Evolutionary conservation across 30 jellyfish, hydroid and myxozoan genomes (phyloP).

Genomic region (Aurelia sp.): DNA sequence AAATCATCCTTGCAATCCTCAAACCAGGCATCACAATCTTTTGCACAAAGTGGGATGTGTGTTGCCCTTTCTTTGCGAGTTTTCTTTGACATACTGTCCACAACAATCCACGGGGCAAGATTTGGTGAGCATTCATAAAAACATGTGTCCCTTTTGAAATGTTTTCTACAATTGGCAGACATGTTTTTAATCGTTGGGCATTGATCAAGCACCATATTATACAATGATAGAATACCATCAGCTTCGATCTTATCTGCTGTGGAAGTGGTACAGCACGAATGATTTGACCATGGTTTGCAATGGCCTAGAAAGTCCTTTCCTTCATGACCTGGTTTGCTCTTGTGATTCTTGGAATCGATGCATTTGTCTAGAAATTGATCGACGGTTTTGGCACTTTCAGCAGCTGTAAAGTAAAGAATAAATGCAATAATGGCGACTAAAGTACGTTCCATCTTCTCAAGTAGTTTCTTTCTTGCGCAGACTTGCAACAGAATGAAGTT

Average conservation of each 20-base stretch:
- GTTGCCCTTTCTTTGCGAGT: slow-evolving; percentile 86
- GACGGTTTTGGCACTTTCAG: neutral
- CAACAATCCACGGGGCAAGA: slow-evolving; percentile 94
- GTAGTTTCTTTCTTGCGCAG: neutral
- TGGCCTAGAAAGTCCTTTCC: slow-evolving; percentile 74
- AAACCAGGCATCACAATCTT: slow-evolving; percentile 94
- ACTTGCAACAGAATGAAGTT: too few relatives aligned
- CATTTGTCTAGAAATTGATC: slow-evolving; percentile 72
- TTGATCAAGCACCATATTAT: slow-evolving; percentile 84
- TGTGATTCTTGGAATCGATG: slow-evolving; percentile 80
- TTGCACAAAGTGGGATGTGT: slow-evolving; percentile 89
- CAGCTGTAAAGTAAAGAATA: neutral
- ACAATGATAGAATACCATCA: slow-evolving; percentile 80
- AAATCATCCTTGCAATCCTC: slow-evolving; percentile 88
- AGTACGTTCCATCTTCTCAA: neutral
- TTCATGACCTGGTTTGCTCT: slow-evolving; percentile 83
- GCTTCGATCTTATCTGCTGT: slow-evolving; percentile 78
- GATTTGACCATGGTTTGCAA: slow-evolving; percentile 91
- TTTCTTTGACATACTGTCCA: slow-evolving; percentile 58
- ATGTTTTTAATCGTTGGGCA: slow-evolving; percentile 85
- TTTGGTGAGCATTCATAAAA: slow-evolving; percentile 96
- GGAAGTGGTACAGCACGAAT: slow-evolving; percentile 90
- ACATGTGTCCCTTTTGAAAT: slow-evolving; percentile 91
- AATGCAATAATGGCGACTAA: neutral
- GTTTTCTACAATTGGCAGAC: slow-evolving; percentile 87